phyloP scores from a whole-genome alignment of 1,140 invertebrate species.

The Drosophila tsacasi region DNA sequence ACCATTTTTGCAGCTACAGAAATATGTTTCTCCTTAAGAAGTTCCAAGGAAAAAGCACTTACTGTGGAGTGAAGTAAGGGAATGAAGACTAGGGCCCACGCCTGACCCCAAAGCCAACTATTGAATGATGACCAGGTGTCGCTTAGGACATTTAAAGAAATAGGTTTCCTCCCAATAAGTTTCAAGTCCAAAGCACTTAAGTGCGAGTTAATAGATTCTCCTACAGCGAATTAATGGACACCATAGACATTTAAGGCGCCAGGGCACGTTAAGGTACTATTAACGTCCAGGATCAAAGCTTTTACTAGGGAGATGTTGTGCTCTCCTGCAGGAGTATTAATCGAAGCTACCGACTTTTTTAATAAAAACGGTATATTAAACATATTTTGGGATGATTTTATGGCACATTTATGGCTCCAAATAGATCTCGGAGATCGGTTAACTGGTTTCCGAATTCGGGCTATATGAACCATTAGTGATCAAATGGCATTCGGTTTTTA shows the following conservation, averaged over 20 bases:
- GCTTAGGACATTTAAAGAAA: not conserved
- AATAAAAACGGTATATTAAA: not conserved
- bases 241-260: not conserved
- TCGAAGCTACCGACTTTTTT: not conserved
- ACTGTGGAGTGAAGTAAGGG: not conserved
- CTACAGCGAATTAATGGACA: not conserved
- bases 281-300: not conserved
- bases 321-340: not conserved
- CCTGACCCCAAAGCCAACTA: not conserved
- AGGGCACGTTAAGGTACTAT: not conserved
- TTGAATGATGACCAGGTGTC: conserved; percentile 4
- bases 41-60: not conserved
- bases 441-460: conserved; percentile 39
- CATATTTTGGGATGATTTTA: not conserved
- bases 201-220: not conserved
- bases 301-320: not conserved
- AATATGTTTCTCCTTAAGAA: not conserved
- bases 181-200: conserved; percentile 7
- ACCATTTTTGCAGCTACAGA: conserved; percentile 33
- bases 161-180: not conserved
- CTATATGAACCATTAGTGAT: conserved; percentile 17
- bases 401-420: not conserved
- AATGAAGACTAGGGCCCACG: not conserved
- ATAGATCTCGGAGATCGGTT: conserved; percentile 13
- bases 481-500: conserved; percentile 10